phyloP scores from a whole-genome alignment of 30 jellyfish, hydroid and myxozoan genomes.

The Turritopsis dohrnii region DNA sequence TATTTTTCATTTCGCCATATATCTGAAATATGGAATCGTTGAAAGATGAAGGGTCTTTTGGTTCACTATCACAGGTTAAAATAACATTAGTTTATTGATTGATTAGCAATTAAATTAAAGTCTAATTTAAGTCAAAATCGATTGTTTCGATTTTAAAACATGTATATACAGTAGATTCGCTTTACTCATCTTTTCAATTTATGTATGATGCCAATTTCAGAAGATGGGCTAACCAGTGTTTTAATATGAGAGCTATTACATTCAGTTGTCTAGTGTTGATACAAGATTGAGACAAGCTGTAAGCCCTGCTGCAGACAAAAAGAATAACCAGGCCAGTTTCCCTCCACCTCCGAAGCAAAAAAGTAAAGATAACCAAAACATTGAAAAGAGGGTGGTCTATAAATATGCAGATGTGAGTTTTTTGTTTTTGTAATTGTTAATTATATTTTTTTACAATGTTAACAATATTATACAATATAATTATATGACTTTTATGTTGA shows the following conservation, averaged over 20 bases:
- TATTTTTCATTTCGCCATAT: background rate
- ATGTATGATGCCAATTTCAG: no score
- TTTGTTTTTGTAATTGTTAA: background rate
- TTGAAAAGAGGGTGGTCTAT: slow-evolving; percentile 24
- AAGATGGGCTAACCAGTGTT: background rate
- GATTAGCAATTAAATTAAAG: no score
- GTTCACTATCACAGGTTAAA: background rate
- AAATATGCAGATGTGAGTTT: slow-evolving; percentile 34
- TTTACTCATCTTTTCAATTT: no score
- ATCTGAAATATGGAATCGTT: background rate
- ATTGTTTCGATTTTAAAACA: no score
- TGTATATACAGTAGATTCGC: no score
- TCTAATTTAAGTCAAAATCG: no score
- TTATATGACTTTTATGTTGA: no score
- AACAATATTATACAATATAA: no score
- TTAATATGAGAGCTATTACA: background rate
- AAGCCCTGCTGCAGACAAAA: slow-evolving; percentile 17
- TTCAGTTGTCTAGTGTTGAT: slow-evolving; percentile 30
- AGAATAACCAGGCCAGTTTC: slow-evolving; percentile 9
- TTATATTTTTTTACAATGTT: no score
- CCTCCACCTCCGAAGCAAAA: slow-evolving; percentile 19
- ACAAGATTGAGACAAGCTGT: slow-evolving; percentile 39
- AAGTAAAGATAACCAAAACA: slow-evolving; percentile 24
- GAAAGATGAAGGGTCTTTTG: background rate
- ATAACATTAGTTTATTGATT: no score